phyloP scores from a whole-genome alignment of 92 coral and sea anemone genomes.

The Palythoa grandis region DNA sequence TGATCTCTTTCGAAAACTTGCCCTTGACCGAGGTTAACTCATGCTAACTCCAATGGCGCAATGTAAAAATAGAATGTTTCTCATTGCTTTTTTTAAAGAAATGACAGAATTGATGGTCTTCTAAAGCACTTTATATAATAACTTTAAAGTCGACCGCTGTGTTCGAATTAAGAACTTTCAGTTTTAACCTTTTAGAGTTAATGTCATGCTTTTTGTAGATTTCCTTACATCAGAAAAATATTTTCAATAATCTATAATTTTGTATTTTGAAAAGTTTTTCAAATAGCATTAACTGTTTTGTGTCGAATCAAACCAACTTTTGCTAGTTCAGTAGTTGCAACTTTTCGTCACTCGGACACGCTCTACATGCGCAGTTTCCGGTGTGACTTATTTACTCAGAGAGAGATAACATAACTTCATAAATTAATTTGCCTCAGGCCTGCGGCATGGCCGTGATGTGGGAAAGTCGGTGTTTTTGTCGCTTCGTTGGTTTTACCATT shows the following conservation, averaged over 20 bases:
- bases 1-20: conserved; percentile 4
- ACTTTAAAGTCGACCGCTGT: neutral
- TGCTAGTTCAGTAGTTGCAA: too few species aligned
- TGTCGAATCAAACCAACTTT: too few species aligned
- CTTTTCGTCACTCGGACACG: neutral
- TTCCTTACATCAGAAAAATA: neutral
- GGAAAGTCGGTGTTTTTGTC: conserved; percentile 12
- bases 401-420: too few species aligned
- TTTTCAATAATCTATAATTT: neutral
- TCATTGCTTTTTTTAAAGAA: neutral
- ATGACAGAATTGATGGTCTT: neutral
- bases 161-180: neutral
- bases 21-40: conserved; percentile 39
- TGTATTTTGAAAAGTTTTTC: too few species aligned
- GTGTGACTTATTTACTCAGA: neutral
- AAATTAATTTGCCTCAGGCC: conserved; percentile 21
- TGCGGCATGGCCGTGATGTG: conserved; percentile 17
- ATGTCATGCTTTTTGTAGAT: neutral
- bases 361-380: neutral
- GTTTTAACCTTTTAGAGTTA: neutral
- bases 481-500: neutral
- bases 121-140: neutral
- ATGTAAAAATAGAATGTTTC: neutral
- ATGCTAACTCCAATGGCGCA: neutral
- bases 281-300: too few species aligned